A percentile compares a stretch with the other conserved stretches of the same genome.
Evolutionary conservation across 2,113 vertebrate genomes (phyloP).

Genomic region (Gavialis gangeticus): DNA sequence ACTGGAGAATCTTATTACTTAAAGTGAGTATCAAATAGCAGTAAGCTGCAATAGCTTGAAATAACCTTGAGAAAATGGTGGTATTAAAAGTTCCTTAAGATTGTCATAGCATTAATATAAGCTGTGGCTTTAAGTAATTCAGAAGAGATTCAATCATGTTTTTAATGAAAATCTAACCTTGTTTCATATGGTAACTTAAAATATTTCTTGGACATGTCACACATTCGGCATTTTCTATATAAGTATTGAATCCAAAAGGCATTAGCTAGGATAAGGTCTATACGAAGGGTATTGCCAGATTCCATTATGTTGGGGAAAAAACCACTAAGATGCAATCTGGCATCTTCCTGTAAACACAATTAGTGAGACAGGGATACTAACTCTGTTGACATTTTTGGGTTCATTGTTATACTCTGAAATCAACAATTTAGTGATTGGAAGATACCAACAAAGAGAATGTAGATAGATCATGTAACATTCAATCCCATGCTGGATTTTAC

Average conservation of each 20-base stretch:
- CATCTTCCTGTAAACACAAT: not conserved
- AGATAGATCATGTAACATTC: not conserved
- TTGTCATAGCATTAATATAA: not conserved
- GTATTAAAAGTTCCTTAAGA: not conserved
- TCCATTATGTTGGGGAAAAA: not conserved
- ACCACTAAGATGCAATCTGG: not conserved
- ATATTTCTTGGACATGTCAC: not conserved
- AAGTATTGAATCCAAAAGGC: not conserved
- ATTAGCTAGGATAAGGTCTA: not conserved
- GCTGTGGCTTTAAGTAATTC: not conserved
- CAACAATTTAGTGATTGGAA: not conserved
- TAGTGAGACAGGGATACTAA: not conserved
- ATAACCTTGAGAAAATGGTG: not conserved
- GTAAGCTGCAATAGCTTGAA: not conserved
- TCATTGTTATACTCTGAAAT: not conserved
- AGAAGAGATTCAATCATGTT: not conserved
- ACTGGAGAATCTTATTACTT: constrained; percentile 4
- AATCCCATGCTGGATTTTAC: not conserved
- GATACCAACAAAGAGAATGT: not conserved
- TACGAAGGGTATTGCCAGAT: not conserved
- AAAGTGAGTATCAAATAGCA: not conserved
- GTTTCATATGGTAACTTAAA: not conserved
- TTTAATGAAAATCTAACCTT: not conserved
- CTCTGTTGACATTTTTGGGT: not conserved
- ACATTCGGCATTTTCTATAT: not conserved